A percentile compares a stretch with the other conserved stretches of the same genome.
Conservation (phyloP, 2,888 invertebrate genomes). For the Hemistola chrysoprasaria region DNA sequence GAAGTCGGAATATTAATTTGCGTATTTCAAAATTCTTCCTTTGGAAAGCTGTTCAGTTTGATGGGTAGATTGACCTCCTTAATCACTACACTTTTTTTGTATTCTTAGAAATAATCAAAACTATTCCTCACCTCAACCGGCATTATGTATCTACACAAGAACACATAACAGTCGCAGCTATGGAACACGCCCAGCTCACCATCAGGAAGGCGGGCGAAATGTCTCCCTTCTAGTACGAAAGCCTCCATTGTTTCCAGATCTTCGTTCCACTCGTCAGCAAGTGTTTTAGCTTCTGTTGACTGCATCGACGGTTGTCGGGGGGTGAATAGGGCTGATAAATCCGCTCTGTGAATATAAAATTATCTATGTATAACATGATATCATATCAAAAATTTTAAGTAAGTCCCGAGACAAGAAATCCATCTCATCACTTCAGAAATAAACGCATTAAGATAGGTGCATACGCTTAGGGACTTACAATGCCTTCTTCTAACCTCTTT, state of each 20-base stretch:
- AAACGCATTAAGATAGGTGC: no score
- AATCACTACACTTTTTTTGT: no score
- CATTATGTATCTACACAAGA: conserved; percentile 97
- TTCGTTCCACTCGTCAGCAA: conserved; percentile 98
- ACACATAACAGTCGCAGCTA: conserved; percentile 98
- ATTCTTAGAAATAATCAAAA: no score
- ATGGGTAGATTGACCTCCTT: no score
- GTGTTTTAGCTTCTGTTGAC: conserved; percentile 90
- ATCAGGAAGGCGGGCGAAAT: conserved; percentile 98
- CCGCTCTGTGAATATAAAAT: conserved; percentile 83
- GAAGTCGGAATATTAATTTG: no score
- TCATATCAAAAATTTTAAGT: no score
- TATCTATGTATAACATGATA: neutral
- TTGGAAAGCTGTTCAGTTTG: no score
- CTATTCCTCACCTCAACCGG: conserved; percentile 78
- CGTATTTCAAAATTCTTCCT: no score
- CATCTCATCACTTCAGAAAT: no score
- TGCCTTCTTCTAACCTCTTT: no score
- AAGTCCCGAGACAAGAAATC: no score
- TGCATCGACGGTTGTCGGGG: conserved; percentile 96
- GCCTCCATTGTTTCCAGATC: conserved; percentile 99
- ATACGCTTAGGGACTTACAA: no score
- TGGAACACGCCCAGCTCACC: conserved; percentile 96
- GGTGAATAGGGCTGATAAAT: conserved; percentile 97
- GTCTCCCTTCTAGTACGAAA: conserved; percentile 97